Evolutionary conservation across 2,113 vertebrate species (phyloP).

Genomic region (Nipponia nippon): DNA sequence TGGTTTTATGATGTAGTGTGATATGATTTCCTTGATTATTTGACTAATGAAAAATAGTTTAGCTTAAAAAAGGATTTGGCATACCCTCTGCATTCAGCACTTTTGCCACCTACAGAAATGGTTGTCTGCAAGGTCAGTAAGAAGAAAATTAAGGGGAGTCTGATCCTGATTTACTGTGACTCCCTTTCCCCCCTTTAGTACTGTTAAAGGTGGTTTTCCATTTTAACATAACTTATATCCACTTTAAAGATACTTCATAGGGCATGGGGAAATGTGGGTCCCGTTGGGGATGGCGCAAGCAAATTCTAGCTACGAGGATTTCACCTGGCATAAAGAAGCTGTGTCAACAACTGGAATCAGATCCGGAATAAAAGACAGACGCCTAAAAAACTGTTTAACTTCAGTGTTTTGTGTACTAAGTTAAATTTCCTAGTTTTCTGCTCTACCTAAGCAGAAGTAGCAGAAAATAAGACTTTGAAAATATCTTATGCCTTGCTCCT

Average conservation of each 20-base stretch:
- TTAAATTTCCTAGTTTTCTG: background rate
- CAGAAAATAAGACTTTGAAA: background rate
- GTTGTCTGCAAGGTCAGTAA: background rate
- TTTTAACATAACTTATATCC: background rate
- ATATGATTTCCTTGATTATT: background rate
- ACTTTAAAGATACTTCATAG: background rate
- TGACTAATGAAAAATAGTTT: background rate
- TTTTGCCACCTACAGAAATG: background rate
- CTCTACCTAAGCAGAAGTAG: background rate
- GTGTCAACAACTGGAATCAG: background rate
- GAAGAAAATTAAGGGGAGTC: background rate
- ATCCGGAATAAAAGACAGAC: background rate
- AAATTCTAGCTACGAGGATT: background rate
- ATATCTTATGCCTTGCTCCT: background rate
- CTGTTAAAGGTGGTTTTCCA: background rate
- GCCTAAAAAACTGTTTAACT: background rate
- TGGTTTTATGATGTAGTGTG: background rate
- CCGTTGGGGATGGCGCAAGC: background rate
- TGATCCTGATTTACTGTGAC: background rate
- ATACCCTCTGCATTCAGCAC: background rate
- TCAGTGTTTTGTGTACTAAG: background rate
- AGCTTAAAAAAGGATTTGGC: background rate
- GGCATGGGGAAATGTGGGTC: background rate
- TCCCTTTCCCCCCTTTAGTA: background rate
- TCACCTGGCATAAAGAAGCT: background rate